Conservation (phyloP, 2,888 invertebrate species). For the Temnothorax rugatulus region DNA sequence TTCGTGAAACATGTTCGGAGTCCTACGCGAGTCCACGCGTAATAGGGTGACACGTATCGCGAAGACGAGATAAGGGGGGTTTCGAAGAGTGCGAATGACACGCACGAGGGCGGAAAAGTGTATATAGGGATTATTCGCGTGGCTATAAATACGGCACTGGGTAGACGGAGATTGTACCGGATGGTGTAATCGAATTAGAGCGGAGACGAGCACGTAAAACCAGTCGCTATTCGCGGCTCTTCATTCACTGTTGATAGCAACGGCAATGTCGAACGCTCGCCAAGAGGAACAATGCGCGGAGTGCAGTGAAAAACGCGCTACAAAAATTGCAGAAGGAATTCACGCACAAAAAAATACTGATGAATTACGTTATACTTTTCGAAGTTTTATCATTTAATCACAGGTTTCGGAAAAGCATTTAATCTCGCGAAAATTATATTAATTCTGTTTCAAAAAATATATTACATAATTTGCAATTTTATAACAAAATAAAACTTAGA, state of each 20-base stretch:
- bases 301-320: background rate
- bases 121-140: slow-evolving; percentile 15
- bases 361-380: background rate
- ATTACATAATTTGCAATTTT: background rate
- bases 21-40: background rate
- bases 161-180: slow-evolving; percentile 42
- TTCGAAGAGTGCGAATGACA: background rate
- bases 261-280: background rate
- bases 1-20: slow-evolving; percentile 16
- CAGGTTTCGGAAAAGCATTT: background rate
- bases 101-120: background rate
- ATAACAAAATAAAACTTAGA: background rate
- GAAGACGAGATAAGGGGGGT: background rate
- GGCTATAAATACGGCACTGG: slow-evolving; percentile 36
- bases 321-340: background rate
- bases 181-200: slow-evolving; percentile 48
- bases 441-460: background rate
- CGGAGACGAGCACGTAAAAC: slow-evolving; percentile 34
- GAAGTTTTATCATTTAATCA: background rate
- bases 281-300: background rate
- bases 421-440: background rate
- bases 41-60: slow-evolving; percentile 9
- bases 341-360: background rate
- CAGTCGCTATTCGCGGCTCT: slow-evolving; percentile 27
- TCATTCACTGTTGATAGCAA: slow-evolving; percentile 3